Percentiles rank a stretch among this genome's conserved stretches.
Evolutionary conservation across 2,797 vertebrate species (phyloP).

Genomic region (Craterocephalus amniculus): DNA sequence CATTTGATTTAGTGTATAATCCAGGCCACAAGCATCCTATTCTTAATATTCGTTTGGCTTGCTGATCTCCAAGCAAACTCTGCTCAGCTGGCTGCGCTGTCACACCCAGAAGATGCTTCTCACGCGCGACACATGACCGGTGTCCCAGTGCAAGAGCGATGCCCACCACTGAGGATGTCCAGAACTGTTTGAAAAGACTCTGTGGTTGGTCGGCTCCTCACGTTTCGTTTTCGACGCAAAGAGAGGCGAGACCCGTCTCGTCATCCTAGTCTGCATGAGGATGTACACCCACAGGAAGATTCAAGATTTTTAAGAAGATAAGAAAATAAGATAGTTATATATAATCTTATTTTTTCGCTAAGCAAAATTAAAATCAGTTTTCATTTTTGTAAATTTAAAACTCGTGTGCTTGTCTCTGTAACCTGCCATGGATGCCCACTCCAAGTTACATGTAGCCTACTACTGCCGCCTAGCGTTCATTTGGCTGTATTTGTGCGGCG

Average conservation of each 20-base stretch:
- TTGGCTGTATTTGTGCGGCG: background rate
- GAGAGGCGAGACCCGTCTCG: slow-evolving; percentile 28
- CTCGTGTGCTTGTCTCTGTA: background rate
- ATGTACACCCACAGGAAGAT: background rate
- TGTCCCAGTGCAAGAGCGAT: slow-evolving; percentile 3
- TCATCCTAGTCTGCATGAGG: background rate
- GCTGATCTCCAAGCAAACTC: background rate
- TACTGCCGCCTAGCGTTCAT: slow-evolving; percentile 57
- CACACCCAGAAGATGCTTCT: slow-evolving; percentile 29
- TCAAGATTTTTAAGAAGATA: background rate
- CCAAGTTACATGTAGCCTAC: background rate
- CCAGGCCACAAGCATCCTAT: background rate
- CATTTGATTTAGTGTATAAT: background rate
- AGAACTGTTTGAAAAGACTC: slow-evolving; percentile 10
- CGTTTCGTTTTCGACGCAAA: slow-evolving; percentile 10
- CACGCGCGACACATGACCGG: slow-evolving; percentile 29
- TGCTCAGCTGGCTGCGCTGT: slow-evolving; percentile 8
- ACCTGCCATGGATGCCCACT: background rate
- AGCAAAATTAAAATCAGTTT: background rate
- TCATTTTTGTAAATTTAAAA: background rate
- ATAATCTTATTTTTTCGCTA: background rate
- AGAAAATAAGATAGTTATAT: background rate
- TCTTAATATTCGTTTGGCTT: background rate
- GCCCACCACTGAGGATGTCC: slow-evolving; percentile 18
- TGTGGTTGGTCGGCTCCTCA: slow-evolving; percentile 19